Conservation (phyloP, 2,113 vertebrate species). For the Macquaria ambigua region DNA sequence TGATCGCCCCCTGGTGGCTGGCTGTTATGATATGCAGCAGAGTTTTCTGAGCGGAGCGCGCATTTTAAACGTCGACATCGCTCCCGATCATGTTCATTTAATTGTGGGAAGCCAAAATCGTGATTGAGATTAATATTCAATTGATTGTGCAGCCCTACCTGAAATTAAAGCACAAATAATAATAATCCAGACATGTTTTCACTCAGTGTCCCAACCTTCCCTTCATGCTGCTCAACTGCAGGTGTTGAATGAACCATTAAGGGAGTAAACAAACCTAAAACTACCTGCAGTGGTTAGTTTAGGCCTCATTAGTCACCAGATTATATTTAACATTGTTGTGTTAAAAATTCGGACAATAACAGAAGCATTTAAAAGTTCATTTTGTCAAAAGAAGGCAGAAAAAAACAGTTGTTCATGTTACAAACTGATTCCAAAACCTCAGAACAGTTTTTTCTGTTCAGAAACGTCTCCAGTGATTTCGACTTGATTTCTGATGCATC, state of each 20-base stretch:
- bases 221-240: neutral
- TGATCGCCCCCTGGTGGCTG: too few species aligned
- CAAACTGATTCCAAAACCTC: neutral
- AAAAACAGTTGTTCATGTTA: neutral
- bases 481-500: constrained; percentile 39
- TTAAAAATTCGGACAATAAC: neutral
- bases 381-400: neutral
- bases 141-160: too few species aligned
- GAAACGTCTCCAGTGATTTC: constrained; percentile 72
- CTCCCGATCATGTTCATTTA: too few species aligned
- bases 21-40: too few species aligned
- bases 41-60: too few species aligned
- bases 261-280: neutral
- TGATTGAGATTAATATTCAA: too few species aligned
- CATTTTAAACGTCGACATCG: too few species aligned
- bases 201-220: neutral
- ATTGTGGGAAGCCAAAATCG: too few species aligned
- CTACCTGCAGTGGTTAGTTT: too few species aligned
- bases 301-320: neutral
- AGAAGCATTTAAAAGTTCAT: neutral
- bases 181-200: neutral
- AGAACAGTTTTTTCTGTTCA: neutral
- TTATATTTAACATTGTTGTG: neutral
- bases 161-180: too few species aligned
- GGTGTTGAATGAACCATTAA: neutral